phyloP scores from a whole-genome alignment of 2,113 vertebrate species.

The Lipotes vexillifer region DNA sequence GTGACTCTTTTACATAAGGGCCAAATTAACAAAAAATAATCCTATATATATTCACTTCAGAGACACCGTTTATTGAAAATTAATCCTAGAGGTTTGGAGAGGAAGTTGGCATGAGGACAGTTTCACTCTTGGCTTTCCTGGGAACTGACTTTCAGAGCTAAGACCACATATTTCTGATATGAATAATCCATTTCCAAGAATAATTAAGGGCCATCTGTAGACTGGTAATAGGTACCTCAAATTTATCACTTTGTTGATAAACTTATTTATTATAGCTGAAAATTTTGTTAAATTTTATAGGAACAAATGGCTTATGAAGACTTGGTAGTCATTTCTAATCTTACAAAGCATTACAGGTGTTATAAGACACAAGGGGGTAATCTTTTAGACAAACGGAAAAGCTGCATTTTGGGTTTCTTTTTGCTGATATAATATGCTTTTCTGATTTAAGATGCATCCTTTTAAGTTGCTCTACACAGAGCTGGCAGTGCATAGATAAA shows the following conservation, averaged over 20 bases:
- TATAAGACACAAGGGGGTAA: not conserved
- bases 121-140: not conserved
- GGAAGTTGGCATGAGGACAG: not conserved
- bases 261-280: not conserved
- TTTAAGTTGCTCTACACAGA: not conserved
- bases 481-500: not conserved
- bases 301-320: not conserved
- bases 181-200: not conserved
- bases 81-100: not conserved
- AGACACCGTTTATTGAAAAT: not conserved
- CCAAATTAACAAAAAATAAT: not conserved
- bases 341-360: not conserved
- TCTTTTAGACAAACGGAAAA: slow-evolving; percentile 1
- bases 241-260: not conserved
- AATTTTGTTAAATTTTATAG: not conserved
- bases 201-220: not conserved
- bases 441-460: not conserved
- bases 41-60: not conserved
- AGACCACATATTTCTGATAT: not conserved
- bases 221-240: not conserved
- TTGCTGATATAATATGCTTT: not conserved
- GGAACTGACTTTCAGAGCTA: not conserved
- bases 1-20: not conserved
- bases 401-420: not conserved
- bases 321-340: not conserved